Percentiles rank a stretch among this genome's conserved stretches.
These are phyloP conservation scores for Thera britannica DNA, from an alignment of 2,888 invertebrate genomes.

Conservation along the genomic window DNA sequence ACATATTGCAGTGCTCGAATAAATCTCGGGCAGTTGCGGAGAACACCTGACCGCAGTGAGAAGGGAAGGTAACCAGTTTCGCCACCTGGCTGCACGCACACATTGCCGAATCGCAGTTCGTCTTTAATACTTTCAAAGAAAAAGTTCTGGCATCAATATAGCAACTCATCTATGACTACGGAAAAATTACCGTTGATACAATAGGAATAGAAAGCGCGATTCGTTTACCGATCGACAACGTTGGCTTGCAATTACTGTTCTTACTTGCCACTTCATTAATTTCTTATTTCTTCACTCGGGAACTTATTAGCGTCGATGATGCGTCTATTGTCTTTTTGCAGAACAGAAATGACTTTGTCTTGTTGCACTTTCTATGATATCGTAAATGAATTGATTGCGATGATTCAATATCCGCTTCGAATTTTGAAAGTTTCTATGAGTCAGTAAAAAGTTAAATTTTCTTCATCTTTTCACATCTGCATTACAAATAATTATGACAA, in stretches of 20 bases:
- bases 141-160: conserved; percentile 30
- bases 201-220: conserved; percentile 58
- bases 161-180: conserved; percentile 36
- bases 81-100: conserved; percentile 63
- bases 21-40: conserved; percentile 58
- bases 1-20: conserved; percentile 34
- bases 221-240: conserved; percentile 52
- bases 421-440: conserved; percentile 43
- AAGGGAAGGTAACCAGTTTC: conserved; percentile 72
- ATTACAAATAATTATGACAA: background rate
- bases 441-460: conserved; percentile 14
- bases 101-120: conserved; percentile 53
- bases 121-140: conserved; percentile 47
- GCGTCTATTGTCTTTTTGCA: conserved; percentile 62
- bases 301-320: conserved; percentile 53
- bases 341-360: conserved; percentile 31
- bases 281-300: conserved; percentile 58
- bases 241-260: conserved; percentile 55
- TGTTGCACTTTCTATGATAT: conserved; percentile 59
- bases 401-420: conserved; percentile 41
- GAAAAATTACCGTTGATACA: conserved; percentile 46
- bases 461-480: background rate
- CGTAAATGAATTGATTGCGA: conserved; percentile 30
- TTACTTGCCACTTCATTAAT: conserved; percentile 60
- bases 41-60: conserved; percentile 63